Base-by-base conservation (phyloP, 2,888 invertebrate species). In the Amphimallon solstitiale region DNA sequence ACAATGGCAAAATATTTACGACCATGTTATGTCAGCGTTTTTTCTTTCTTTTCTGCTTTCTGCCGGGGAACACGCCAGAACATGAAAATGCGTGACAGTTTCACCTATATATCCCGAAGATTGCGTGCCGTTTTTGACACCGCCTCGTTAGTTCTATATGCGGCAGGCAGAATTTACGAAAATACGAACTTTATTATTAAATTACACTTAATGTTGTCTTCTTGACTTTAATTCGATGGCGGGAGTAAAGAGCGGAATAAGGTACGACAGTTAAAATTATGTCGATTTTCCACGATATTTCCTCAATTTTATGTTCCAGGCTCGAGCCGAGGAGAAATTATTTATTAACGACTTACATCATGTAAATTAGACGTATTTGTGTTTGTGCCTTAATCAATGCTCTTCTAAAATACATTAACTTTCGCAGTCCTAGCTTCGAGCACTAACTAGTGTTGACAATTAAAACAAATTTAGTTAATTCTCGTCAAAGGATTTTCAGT, bases 121-220 rank as follows among this genome's bases (percentile, higher is more conserved):
- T 56, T 56, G 56, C 56, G 56, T 56, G 56, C 29, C 56, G 56
- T 56, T 56, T 40, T 15, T 40, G 56, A 56, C 56, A 56, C 56
- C 40, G 56, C 40, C 56, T 56, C 37, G 56, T 56, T 56, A 56
- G 40, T 56, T 56, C 40, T 40, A 40, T 40, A 56, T 29, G 40
- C 40, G 40, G 56, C 40, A 43, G 29, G 40, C 17, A 23, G 40
- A 56, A 40, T 56, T 40, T 56, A 56, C 56, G 56, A 56, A 56
- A 40, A 56, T 56, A 56, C 40, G 23, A 56, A 56, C 56, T 56
- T 56, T 56, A 56, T 56, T 56, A 56, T 56, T 56, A 56, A 56
- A 56, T 56, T 56, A 56, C 56, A 40, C 56, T 56, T 56, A 56
- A 56, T 56, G 23, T 21, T 56, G 56, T 56, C 56, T 38, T 40